Base-by-base conservation (phyloP, 2,797 vertebrate species). In the Myotis findleyi region DNA sequence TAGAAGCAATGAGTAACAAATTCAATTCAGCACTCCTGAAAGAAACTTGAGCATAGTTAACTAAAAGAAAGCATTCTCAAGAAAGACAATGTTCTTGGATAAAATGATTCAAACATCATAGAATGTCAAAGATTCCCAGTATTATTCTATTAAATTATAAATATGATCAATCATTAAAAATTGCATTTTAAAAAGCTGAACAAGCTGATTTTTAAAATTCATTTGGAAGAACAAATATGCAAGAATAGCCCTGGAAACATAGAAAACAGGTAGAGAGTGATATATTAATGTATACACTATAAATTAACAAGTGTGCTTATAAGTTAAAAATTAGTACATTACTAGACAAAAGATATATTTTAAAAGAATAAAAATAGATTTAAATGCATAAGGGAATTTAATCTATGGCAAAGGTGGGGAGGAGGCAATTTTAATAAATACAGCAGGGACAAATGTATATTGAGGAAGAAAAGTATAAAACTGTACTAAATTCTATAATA, bases 21-120 rank as follows among this genome's bases (percentile, higher is more conserved):
- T 47, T 93, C n/a, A 90, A 49, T 41, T 33, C 5, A 87, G 33
- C 5, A 49, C 5, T 75, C 1, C 21, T 21, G 27, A 83, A 86
- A 87, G 38, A 6, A 66, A 57, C 13, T 57, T 47, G 13, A 77
- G 12, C 62, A 62, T 20, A 68, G 33, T 25, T 55, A 92, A 64
- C 25, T 44, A 64, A 77, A 90, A 13, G 16, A 51, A 86, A 73
- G 30, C 18, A 89, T 59, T 82, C n/a, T 25, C 17, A 95, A 81
- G 27, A 85, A 89, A 69, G 3, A 77, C 44, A 72, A 51, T 55
- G 17, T 68, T 71, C n/a, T 84, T 68, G 33, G 8, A 51, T 57
- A 79, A 14, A 92, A 33, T 71, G 13, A 71, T 64, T 53, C 20
- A 87, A 81, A 41, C 33, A 72, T 51, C 51, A 44, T 3, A 38